phyloP scores from a whole-genome alignment of 2,113 vertebrate species.

The Barbus barbus region DNA sequence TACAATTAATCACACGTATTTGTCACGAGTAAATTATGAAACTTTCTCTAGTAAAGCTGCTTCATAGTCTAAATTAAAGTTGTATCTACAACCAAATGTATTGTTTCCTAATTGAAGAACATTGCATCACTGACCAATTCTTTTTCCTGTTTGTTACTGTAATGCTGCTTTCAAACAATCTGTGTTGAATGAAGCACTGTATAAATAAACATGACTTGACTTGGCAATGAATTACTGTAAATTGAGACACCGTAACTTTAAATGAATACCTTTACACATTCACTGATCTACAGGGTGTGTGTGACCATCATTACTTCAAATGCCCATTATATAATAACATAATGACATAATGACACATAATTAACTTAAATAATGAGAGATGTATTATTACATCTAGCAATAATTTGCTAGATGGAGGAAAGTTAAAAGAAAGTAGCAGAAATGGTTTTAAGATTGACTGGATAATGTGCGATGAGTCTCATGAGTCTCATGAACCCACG shows the following conservation, averaged over 20 bases:
- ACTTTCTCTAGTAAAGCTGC: too few relatives aligned
- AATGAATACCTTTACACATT: neutral
- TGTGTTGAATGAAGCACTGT: too few relatives aligned
- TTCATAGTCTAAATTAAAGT: too few relatives aligned
- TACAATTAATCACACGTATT: too few relatives aligned
- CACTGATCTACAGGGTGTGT: neutral
- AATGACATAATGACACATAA: neutral
- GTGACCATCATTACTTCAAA: neutral
- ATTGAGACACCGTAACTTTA: neutral
- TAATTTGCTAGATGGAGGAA: neutral
- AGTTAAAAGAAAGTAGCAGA: neutral
- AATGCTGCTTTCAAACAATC: too few relatives aligned
- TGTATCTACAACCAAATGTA: too few relatives aligned
- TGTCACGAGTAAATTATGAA: too few relatives aligned
- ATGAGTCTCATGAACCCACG: neutral
- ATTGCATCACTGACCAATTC: too few relatives aligned
- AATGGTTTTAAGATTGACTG: neutral
- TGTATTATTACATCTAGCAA: neutral
- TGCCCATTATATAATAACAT: neutral
- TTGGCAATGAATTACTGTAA: neutral
- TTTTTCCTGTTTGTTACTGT: too few relatives aligned
- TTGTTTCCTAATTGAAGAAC: too few relatives aligned
- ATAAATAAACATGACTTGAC: too few relatives aligned
- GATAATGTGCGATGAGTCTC: neutral
- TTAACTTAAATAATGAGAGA: neutral